phyloP scores from a whole-genome alignment of 1,140 invertebrate species.

The Galleria mellonella region DNA sequence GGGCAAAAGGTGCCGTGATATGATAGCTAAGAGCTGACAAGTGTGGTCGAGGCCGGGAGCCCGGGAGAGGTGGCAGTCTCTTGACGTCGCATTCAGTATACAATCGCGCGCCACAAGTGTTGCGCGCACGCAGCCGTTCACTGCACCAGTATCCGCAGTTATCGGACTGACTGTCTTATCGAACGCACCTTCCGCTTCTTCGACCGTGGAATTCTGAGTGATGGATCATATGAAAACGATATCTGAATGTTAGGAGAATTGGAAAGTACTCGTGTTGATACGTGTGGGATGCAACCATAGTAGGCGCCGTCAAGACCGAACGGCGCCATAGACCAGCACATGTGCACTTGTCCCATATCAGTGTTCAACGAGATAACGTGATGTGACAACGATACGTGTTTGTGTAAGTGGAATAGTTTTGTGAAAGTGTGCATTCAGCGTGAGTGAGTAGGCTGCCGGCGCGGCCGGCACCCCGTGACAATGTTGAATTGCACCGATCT shows the following conservation, averaged over 20 bases:
- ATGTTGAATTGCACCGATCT: slow-evolving; percentile 87
- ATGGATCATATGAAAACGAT: slow-evolving; percentile 12
- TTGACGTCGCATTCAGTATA: slow-evolving; percentile 52
- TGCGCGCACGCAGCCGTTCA: slow-evolving; percentile 56
- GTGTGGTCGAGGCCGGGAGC: slow-evolving; percentile 54
- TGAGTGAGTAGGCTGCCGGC: slow-evolving; percentile 51
- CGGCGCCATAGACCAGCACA: slow-evolving; percentile 40
- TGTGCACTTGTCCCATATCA: slow-evolving; percentile 28
- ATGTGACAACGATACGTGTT: slow-evolving; percentile 66
- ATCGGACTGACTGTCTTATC: slow-evolving; percentile 39
- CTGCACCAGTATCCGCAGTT: slow-evolving; percentile 35
- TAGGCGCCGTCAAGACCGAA: slow-evolving; percentile 38
- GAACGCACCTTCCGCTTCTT: slow-evolving; percentile 28
- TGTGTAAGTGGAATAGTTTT: slow-evolving; percentile 66
- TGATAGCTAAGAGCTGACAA: slow-evolving; percentile 45
- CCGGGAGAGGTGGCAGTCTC: slow-evolving; percentile 54
- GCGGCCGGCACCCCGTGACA: slow-evolving; percentile 49
- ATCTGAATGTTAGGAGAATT: too few species aligned
- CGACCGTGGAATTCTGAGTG: slow-evolving; percentile 27
- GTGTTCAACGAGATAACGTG: slow-evolving; percentile 63
- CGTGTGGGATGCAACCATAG: slow-evolving; percentile 34
- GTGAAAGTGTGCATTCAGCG: slow-evolving; percentile 66
- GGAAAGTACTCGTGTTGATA: slow-evolving; percentile 23
- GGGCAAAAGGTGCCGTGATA: slow-evolving; percentile 57
- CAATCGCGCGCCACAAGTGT: slow-evolving; percentile 59